These are phyloP conservation scores for Nemopilema nomurai DNA, from an alignment of 30 jellyfish, hydroid and myxozoan species.

Conservation along the genomic window DNA sequence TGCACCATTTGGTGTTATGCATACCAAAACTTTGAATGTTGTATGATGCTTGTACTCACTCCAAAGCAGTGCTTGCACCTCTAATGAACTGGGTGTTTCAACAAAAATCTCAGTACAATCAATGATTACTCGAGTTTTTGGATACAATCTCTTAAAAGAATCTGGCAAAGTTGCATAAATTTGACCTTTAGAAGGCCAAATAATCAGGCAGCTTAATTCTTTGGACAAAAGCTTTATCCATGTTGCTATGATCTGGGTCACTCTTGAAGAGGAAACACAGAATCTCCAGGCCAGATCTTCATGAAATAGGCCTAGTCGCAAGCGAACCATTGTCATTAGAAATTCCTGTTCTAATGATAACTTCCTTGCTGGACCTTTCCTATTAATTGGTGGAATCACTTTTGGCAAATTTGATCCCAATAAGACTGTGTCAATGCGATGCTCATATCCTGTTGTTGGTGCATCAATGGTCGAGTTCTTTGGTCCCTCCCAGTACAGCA, in stretches of 20 bases:
- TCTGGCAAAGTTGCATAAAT: slow-evolving; percentile 51
- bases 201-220: slow-evolving; percentile 50
- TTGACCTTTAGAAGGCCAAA: slow-evolving; percentile 75
- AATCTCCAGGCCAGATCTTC: slow-evolving; percentile 72
- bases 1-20: slow-evolving; percentile 80
- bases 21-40: slow-evolving; percentile 52
- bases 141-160: slow-evolving; percentile 56
- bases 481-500: slow-evolving; percentile 70
- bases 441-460: slow-evolving; percentile 25
- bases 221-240: slow-evolving; percentile 57
- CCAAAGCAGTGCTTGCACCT: slow-evolving; percentile 61
- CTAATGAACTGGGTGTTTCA: slow-evolving; percentile 73
- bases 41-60: slow-evolving; percentile 81
- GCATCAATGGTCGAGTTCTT: slow-evolving; percentile 39
- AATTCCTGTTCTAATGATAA: slow-evolving; percentile 64
- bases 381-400: slow-evolving; percentile 30
- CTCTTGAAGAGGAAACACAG: slow-evolving; percentile 44
- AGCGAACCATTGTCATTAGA: slow-evolving; percentile 46
- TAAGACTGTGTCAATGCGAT: slow-evolving; percentile 21
- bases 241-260: slow-evolving; percentile 45
- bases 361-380: slow-evolving; percentile 60
- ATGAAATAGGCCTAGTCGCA: slow-evolving; percentile 41
- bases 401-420: slow-evolving; percentile 17
- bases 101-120: slow-evolving; percentile 72
- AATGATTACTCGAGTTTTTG: slow-evolving; percentile 49